Evolutionary conservation across 2,888 invertebrate species (phyloP).

Genomic region (Lasioglossum leucozonium): DNA sequence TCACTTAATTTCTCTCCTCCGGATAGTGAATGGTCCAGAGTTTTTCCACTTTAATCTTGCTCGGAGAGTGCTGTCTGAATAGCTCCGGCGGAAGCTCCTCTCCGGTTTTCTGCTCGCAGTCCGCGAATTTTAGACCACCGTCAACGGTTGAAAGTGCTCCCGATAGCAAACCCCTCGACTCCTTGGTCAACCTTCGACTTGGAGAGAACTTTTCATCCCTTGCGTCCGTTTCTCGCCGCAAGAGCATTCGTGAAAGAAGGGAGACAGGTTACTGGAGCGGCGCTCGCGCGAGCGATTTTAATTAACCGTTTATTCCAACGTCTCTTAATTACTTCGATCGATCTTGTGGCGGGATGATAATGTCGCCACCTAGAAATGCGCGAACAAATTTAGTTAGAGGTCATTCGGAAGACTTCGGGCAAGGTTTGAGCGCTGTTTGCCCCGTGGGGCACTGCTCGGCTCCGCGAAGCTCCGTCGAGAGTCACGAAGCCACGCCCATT

Average conservation of each 20-base stretch:
- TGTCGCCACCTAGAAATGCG: no score
- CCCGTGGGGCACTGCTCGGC: no score
- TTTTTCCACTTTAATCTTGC: slow-evolving; percentile 6
- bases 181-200: neutral
- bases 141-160: neutral
- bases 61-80: neutral
- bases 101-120: neutral
- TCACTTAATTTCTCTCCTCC: neutral
- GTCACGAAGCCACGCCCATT: no score
- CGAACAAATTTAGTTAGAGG: neutral
- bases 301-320: neutral
- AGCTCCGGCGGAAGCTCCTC: neutral
- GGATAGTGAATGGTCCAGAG: neutral
- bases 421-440: no score
- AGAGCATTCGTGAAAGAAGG: neutral
- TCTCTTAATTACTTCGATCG: neutral
- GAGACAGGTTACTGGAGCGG: neutral
- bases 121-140: neutral
- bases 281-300: neutral
- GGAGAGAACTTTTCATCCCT: neutral
- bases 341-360: neutral
- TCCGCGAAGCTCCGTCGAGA: no score
- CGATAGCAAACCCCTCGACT: neutral
- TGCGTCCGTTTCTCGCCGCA: neutral
- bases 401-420: no score